Evolutionary conservation across 2,113 vertebrate genomes (phyloP), one percentile per base, ranked within the genome.

Genomic region (Arenaria interpres): DNA sequence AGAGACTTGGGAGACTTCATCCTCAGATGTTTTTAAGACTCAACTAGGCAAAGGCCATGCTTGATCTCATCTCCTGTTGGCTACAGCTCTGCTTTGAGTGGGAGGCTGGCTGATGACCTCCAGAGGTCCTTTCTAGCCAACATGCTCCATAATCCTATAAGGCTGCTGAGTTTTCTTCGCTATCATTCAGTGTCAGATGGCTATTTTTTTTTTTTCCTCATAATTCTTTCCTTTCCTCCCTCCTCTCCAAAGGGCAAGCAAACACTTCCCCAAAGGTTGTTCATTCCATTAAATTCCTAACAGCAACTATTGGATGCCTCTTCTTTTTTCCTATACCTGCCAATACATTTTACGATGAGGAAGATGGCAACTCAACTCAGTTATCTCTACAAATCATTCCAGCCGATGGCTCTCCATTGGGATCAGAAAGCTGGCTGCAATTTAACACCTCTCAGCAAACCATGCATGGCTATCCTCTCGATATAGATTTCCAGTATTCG

Each of bases 241-340:
- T 82, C 66, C 23, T 53, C 59, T 90, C 86, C 93, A 74, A 95
- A 98, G 97, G 91, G 12, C 90, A 90, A 57, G 33, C 73, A 46
- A 97, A 97, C n/a, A 93, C 93, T 16, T 96, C 96, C 63, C 97
- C 97, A 39, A 88, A 60, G 72, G 77, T 88, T 48, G 25, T 89
- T 41, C 95, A 94, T 56, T 69, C 96, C 50, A 90, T 98, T 84
- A 50, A 96, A 78, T 79, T 87, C 20, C 45, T 98, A 63, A 95
- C 77, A 45, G 97, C 98, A 90, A 98, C 97, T 9, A 90, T 97
- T 0, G 91, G 98, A 56, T 95, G 68, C 87, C 95, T 95, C 16
- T 97, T 98, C 80, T 86, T 84, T 45, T 96, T 94, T 88, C 92
- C 93, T 23, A 7, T 98, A 94, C 96, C 98, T 32, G 67, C 85